Base-by-base conservation (phyloP, 2,113 vertebrate species). In the Dipodomys spectabilis region DNA sequence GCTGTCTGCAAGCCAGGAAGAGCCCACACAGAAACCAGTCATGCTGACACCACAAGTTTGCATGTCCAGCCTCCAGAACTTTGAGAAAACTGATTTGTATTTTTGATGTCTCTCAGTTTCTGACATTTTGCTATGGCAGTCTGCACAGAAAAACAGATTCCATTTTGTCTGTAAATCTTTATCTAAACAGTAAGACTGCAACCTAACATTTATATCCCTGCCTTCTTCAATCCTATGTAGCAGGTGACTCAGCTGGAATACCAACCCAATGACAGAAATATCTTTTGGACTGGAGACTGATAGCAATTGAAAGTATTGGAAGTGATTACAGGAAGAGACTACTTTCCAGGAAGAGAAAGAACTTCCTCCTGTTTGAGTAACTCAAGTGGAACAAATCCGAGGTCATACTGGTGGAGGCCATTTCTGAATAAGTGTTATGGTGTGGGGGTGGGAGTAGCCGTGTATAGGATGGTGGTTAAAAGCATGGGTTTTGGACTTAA, bases 361-460 rank as follows among this genome's bases (percentile, higher is more conserved):
- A 7, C 1, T 32, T 73, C n/a, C 39, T 39, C 81, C 68, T 23
- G 67, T 45, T 19, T 74, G 44, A 81, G 53, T 7, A 79, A n/a
- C 16, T 22, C 64, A 81, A 44, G 8, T 32, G 13, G 65, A 74
- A 32, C 2, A 69, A 23, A 39, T 45, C 19, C 80, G 25, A 8
- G 5, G 22, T 10, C 2, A 0, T 19, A 32, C 2, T 10, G 62
- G 8, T 39, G 32, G 44, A 23, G 19, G 6, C 49, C 19, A 16
- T 67, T 87, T 75, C 45, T 73, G 27, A 88, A 82, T 3, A 12
- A 9, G 0, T 3, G 20, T 30, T 6, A 45, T n/a, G 1, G 60
- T 0, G 23, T 10, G 1, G 25, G 5, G 13, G 22, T 27, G 12
- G 5, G 19, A 23, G 30, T 25, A 30, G 16, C 7, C 27, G 19